Conservation (phyloP, 1,140 invertebrate genomes). For the Cephus cinctus region DNA sequence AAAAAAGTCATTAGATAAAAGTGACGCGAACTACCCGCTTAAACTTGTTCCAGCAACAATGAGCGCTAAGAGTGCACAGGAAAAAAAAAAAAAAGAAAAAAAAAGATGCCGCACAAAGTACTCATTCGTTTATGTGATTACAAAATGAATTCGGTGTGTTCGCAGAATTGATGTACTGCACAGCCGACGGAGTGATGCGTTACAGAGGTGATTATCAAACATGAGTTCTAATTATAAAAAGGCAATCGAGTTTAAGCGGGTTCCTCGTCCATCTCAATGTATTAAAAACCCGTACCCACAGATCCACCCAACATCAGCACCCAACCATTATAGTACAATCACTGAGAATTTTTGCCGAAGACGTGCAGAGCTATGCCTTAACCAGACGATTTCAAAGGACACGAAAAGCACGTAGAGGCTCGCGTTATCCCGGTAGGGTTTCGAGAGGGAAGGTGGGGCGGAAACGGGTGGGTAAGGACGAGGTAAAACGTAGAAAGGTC, state of each 20-base stretch:
- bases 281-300: too few relatives aligned
- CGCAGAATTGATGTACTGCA: conserved; percentile 24
- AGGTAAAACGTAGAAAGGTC: neutral
- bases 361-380: too few relatives aligned
- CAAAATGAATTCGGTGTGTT: conserved; percentile 18
- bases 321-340: too few relatives aligned
- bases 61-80: conserved; percentile 5
- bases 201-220: conserved; percentile 27
- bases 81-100: neutral
- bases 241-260: conserved; percentile 34
- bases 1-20: too few relatives aligned
- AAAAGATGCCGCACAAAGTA: neutral
- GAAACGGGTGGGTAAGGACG: neutral
- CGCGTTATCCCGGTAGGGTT: neutral
- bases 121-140: too few relatives aligned
- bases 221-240: conserved; percentile 18
- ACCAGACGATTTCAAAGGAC: too few relatives aligned
- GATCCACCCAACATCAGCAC: too few relatives aligned
- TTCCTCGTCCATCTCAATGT: too few relatives aligned
- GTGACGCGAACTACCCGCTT: too few relatives aligned
- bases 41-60: conserved; percentile 28
- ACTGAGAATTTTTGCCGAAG: too few relatives aligned
- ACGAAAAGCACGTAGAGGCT: too few relatives aligned
- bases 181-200: conserved; percentile 21
- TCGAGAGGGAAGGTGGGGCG: neutral